A percentile compares a stretch with the other conserved stretches of the same genome.
These are phyloP conservation scores for Phortica variegata DNA, from an alignment of 1,140 invertebrate species.

Conservation along the genomic window DNA sequence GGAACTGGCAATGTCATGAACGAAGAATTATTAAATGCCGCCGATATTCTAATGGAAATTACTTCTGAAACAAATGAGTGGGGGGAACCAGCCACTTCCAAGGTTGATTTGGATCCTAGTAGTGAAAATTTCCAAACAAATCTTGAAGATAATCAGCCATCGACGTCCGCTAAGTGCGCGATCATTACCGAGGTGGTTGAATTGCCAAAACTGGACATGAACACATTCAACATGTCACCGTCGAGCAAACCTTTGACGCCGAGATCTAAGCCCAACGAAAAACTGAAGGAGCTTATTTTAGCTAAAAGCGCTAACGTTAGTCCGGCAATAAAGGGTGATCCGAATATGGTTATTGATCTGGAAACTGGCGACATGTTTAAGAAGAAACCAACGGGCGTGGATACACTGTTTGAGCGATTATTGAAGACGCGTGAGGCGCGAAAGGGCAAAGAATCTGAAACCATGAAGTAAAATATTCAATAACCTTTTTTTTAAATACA, in stretches of 20 bases:
- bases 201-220: conserved; percentile 42
- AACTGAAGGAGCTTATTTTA: conserved; percentile 18
- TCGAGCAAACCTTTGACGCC: conserved; percentile 31
- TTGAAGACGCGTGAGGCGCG: conserved; percentile 58
- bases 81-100: no score
- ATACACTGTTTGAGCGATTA: conserved; percentile 61
- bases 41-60: no score
- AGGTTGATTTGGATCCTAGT: no score
- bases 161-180: conserved; percentile 6
- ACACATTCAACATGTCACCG: conserved; percentile 27
- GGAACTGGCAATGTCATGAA: no score
- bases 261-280: conserved; percentile 23
- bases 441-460: conserved; percentile 45
- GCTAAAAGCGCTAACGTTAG: conserved; percentile 33
- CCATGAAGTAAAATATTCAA: conserved; percentile 40
- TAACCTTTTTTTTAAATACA: no score
- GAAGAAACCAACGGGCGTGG: conserved; percentile 58
- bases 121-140: no score
- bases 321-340: conserved; percentile 57
- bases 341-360: conserved; percentile 63
- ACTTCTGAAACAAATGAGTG: no score
- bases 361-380: conserved; percentile 46
- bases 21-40: no score
- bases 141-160: no score
- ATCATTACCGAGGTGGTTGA: conserved; percentile 44